Conservation (phyloP, 2,888 invertebrate species). For the Cephus nigrinus region DNA sequence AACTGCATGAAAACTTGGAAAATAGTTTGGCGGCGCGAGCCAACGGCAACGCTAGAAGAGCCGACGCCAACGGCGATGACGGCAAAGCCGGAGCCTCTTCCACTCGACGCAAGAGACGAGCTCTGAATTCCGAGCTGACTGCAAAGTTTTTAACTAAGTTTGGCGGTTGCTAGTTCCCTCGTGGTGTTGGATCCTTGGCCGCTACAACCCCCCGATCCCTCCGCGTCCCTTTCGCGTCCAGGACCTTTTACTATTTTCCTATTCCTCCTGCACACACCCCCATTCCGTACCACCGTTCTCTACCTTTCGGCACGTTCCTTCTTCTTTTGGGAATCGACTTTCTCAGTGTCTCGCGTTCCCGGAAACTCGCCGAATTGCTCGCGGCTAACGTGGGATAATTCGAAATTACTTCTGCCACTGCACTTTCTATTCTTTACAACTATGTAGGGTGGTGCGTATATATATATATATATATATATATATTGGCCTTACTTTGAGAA, state of each 20-base stretch:
- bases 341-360: too few relatives aligned
- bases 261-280: constrained; percentile 38
- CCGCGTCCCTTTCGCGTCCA: constrained; percentile 7
- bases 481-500: too few relatives aligned
- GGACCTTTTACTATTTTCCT: constrained; percentile 15
- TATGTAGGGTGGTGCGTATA: too few relatives aligned
- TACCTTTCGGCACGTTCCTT: constrained; percentile 36
- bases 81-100: too few relatives aligned
- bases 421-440: too few relatives aligned
- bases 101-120: constrained; percentile 38
- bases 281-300: constrained; percentile 25
- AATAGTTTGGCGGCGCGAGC: constrained; percentile 50
- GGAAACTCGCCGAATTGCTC: too few relatives aligned
- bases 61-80: too few relatives aligned
- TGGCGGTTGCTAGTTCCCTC: constrained; percentile 44
- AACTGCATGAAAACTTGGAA: constrained; percentile 55
- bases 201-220: constrained; percentile 10
- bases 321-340: not conserved
- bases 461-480: too few relatives aligned
- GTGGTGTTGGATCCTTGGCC: constrained; percentile 6
- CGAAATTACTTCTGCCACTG: too few relatives aligned
- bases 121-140: constrained; percentile 60
- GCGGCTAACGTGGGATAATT: too few relatives aligned
- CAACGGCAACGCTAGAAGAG: constrained; percentile 22
- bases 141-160: constrained; percentile 64